phyloP scores from a whole-genome alignment of 2,113 vertebrate genomes.

The Rhagologus leucostigma region DNA sequence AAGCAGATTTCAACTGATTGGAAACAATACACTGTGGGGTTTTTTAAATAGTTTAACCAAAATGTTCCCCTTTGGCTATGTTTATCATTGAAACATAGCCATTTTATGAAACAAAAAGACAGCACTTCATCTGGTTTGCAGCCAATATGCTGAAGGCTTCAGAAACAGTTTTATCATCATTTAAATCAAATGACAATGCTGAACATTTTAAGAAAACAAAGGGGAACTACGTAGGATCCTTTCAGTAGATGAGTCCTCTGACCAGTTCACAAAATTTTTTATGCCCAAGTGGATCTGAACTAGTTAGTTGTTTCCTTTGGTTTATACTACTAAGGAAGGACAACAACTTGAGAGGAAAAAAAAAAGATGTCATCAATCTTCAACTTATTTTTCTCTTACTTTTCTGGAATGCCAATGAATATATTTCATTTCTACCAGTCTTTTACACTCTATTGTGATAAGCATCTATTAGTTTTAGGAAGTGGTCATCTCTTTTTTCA shows the following conservation, averaged over 20 bases:
- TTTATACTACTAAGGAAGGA: neutral
- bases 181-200: neutral
- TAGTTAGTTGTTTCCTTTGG: neutral
- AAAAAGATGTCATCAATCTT: neutral
- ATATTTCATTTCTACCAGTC: neutral
- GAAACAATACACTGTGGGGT: neutral
- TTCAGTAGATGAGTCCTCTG: neutral
- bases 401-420: neutral
- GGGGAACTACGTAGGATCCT: neutral
- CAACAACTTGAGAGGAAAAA: neutral
- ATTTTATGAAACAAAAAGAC: neutral
- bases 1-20: neutral
- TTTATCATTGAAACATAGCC: slow-evolving; percentile 8
- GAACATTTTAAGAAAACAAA: neutral
- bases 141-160: neutral
- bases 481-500: neutral
- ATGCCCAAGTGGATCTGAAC: neutral
- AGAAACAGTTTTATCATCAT: neutral
- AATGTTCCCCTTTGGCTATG: neutral
- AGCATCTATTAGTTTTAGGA: neutral
- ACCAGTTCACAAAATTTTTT: neutral
- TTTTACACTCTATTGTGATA: neutral
- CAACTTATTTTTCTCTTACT: neutral
- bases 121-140: neutral
- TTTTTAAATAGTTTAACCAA: neutral